Base-by-base conservation (phyloP, 2,113 vertebrate species). In the Gambusia holbrooki region DNA sequence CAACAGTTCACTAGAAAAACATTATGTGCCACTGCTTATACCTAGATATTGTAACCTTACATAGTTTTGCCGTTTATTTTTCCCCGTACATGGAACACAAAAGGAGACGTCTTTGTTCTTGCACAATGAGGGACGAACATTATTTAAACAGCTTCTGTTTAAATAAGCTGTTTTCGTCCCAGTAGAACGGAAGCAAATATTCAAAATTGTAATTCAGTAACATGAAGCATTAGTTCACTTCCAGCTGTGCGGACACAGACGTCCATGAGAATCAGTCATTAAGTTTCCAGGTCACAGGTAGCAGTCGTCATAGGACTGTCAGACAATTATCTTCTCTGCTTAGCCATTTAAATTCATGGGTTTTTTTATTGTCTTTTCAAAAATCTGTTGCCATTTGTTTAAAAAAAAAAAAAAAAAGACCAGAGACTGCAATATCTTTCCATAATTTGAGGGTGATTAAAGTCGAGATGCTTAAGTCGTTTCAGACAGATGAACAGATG, bases 401-500 rank as follows among this genome's bases (percentile, higher is more conserved):
- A n/a, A 37, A 37, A 35, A 37, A 71, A 62, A 29, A 66, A 37
- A 37, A 30, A 3, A 71, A 70, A n/a, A 69, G 68, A 62, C 8
- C 22, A 17, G 8, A 28, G 17, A 73, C 0, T n/a, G 33, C 60
- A 13, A 9, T 19, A 8, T 22, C n/a, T 69, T 17, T 15, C 3
- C 28, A 66, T 32, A 58, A 45, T 35, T 63, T 71, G 33, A 10
- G 67, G 3, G 33, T 62, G 63, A 61, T 35, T 27, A 37, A 61
- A 69, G 69, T 71, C 42, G 71, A 2, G 64, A 6, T 62, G n/a
- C n/a, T 74, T 14, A n/a, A 60, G 68, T 74, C 27, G 54, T 30
- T 42, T 58, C 60, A 76, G 77, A 71, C 80, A 71, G 62, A 76
- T 79, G 81, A 85, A 79, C 81, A 48, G 64, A 60, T 69, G 48